Conservation (phyloP, 2,888 invertebrate species). For the Acrobasis consociella region DNA sequence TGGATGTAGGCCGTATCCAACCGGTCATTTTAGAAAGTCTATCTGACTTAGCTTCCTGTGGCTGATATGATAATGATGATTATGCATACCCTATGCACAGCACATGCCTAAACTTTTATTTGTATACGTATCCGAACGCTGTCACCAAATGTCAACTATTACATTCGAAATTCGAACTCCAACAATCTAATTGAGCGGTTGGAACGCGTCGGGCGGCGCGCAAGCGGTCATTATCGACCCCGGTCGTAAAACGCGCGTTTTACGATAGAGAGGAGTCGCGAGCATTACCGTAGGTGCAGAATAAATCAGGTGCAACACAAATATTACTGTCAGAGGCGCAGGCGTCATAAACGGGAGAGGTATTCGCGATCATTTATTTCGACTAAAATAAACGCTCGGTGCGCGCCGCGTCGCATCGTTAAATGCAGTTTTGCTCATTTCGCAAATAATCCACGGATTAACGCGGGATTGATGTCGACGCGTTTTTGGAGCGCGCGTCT, state of each 20-base stretch:
- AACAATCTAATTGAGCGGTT: slow-evolving; percentile 56
- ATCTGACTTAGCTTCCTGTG: no score
- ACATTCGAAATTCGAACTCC: slow-evolving; percentile 40
- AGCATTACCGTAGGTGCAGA: slow-evolving; percentile 43
- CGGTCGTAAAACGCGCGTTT: slow-evolving; percentile 58
- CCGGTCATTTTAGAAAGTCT: no score
- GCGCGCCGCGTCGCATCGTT: slow-evolving; percentile 50
- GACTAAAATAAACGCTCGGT: slow-evolving; percentile 55
- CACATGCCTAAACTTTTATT: slow-evolving; percentile 32
- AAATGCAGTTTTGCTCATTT: slow-evolving; percentile 68
- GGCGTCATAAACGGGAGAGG: slow-evolving; percentile 64
- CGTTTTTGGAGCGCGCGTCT: slow-evolving; percentile 56
- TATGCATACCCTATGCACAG: no score
- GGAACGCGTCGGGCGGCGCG: slow-evolving; percentile 27
- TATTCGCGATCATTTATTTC: slow-evolving; percentile 56
- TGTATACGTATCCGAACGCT: slow-evolving; percentile 25
- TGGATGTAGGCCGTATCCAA: no score
- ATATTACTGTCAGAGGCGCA: slow-evolving; percentile 63
- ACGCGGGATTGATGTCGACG: slow-evolving; percentile 62
- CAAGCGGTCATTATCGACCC: slow-evolving; percentile 40
- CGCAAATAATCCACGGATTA: slow-evolving; percentile 69
- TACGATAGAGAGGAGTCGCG: slow-evolving; percentile 52
- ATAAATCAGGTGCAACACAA: slow-evolving; percentile 72
- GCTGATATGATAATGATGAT: no score
- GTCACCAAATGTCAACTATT: slow-evolving; percentile 28